A percentile compares a stretch with the other conserved stretches of the same genome.
Conservation (phyloP, 1,140 invertebrate species). For the Plectrocnemia conspersa region DNA sequence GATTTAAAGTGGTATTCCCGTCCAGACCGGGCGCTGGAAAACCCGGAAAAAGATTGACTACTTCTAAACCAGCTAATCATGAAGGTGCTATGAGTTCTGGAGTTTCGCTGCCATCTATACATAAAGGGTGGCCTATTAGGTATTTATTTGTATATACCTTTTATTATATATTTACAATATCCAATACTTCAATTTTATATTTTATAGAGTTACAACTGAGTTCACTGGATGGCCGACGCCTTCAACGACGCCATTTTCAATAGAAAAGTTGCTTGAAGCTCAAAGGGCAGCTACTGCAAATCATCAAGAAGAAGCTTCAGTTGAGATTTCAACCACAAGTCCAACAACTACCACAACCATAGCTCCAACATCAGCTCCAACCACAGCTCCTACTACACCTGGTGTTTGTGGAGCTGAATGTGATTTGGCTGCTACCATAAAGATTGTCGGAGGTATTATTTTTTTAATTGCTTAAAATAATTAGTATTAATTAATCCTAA, state of each 20-base stretch:
- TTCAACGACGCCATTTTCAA: constrained; percentile 77
- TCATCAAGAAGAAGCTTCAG: constrained; percentile 35
- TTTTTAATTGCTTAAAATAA: neutral
- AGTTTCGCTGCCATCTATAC: constrained; percentile 61
- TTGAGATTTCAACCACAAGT: constrained; percentile 48
- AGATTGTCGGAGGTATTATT: constrained; percentile 62
- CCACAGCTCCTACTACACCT: constrained; percentile 71
- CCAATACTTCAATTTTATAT: neutral
- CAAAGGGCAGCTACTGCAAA: constrained; percentile 60
- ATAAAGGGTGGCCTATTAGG: constrained; percentile 77
- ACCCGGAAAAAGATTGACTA: constrained; percentile 57
- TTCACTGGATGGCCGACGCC: constrained; percentile 85
- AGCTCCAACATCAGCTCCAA: constrained; percentile 70
- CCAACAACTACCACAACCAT: constrained; percentile 67
- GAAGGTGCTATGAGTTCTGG: constrained; percentile 37
- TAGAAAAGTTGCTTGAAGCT: constrained; percentile 72
- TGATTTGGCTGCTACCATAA: constrained; percentile 77
- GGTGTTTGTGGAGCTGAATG: constrained; percentile 73
- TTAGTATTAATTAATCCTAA: neutral
- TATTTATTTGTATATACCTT: constrained; percentile 41
- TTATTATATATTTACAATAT: constrained; percentile 23
- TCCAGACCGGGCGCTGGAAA: constrained; percentile 69
- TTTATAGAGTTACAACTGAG: constrained; percentile 71
- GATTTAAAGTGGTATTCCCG: constrained; percentile 71
- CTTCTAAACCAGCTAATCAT: constrained; percentile 45